A percentile compares a stretch with the other conserved stretches of the same genome.
phyloP scores from a whole-genome alignment of 2,797 vertebrate genomes.

The Rhinoraja longicauda region DNA sequence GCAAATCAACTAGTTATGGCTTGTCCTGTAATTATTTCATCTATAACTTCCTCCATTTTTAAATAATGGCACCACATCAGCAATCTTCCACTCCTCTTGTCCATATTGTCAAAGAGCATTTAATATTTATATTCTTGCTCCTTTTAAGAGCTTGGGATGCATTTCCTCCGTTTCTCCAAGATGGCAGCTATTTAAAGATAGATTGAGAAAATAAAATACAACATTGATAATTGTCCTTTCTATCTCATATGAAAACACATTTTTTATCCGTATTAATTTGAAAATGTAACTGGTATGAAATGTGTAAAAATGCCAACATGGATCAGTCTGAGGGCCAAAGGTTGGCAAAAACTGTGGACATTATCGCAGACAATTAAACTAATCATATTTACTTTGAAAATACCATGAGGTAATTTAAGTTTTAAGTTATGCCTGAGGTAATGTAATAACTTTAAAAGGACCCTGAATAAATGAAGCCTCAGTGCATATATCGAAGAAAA shows the following conservation, averaged over 20 bases:
- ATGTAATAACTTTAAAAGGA: background rate
- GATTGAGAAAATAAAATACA: background rate
- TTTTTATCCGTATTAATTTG: background rate
- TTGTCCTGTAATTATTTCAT: too few species aligned
- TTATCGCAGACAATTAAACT: slow-evolving; percentile 15
- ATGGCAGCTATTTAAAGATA: background rate
- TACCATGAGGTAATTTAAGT: background rate
- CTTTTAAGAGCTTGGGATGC: too few species aligned
- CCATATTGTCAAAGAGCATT: too few species aligned
- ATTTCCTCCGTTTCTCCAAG: background rate
- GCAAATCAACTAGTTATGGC: too few species aligned
- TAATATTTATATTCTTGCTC: too few species aligned
- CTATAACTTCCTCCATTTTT: too few species aligned
- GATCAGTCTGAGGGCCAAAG: background rate
- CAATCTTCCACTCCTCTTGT: too few species aligned
- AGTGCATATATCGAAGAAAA: background rate
- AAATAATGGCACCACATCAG: too few species aligned
- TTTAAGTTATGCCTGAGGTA: background rate
- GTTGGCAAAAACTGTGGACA: too few species aligned
- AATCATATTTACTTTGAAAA: background rate
- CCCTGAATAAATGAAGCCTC: background rate
- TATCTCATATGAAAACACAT: background rate
- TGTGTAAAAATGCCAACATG: background rate
- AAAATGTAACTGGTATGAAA: background rate
- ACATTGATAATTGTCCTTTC: background rate